These are phyloP conservation scores for Ariopsis seemanni DNA, from an alignment of 2,113 vertebrate genomes.

Conservation along the genomic window DNA sequence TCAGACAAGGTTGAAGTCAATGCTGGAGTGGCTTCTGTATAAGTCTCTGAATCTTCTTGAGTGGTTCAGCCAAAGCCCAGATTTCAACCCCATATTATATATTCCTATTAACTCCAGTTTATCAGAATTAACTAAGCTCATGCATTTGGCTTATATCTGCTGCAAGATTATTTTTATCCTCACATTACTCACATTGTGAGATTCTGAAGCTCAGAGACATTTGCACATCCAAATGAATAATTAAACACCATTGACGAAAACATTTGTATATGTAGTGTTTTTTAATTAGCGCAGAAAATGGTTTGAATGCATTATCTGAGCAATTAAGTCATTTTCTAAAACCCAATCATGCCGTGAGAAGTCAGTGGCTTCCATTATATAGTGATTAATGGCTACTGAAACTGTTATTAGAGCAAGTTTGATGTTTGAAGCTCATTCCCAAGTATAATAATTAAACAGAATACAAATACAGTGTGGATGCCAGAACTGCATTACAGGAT, in stretches of 20 bases:
- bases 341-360: not conserved
- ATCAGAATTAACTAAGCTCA: too few relatives aligned
- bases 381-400: not conserved
- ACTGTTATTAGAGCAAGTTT: not conserved
- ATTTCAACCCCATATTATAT: not conserved
- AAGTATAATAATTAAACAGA: not conserved
- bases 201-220: not conserved
- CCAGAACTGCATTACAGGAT: not conserved
- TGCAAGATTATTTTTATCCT: not conserved
- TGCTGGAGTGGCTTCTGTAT: not conserved
- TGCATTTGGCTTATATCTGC: not conserved
- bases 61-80: not conserved
- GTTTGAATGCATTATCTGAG: slow-evolving; percentile 1
- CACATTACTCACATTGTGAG: not conserved
- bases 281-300: slow-evolving; percentile 2
- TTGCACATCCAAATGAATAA: not conserved
- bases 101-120: not conserved
- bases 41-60: not conserved
- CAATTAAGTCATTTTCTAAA: slow-evolving; percentile 4
- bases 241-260: not conserved
- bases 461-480: not conserved
- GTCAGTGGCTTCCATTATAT: not conserved
- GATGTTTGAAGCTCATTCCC: too few relatives aligned
- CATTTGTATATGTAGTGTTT: slow-evolving; percentile 24
- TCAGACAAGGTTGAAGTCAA: not conserved